phyloP scores from a whole-genome alignment of 1,140 invertebrate genomes.

The Drosophila gunungcola region DNA sequence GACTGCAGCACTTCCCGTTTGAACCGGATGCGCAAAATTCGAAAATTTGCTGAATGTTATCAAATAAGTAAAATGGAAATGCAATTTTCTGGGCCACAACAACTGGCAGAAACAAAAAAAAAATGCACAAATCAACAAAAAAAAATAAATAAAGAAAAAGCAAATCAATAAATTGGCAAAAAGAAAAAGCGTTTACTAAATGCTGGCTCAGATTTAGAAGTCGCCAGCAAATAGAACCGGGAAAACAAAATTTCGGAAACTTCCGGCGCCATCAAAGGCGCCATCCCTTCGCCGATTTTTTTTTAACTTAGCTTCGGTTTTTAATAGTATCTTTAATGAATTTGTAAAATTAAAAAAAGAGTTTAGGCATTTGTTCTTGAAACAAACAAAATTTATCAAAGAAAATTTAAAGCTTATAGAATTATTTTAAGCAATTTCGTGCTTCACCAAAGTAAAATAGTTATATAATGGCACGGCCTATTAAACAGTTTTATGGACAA shows the following conservation, averaged over 20 bases:
- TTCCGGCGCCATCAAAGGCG: slow-evolving; percentile 55
- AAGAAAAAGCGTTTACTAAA: slow-evolving; percentile 36
- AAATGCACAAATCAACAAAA: slow-evolving; percentile 24
- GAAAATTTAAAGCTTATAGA: no score
- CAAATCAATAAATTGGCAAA: slow-evolving; percentile 25
- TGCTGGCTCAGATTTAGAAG: slow-evolving; percentile 58
- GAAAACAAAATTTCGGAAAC: slow-evolving; percentile 17
- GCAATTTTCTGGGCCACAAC: slow-evolving; percentile 55
- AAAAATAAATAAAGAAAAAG: slow-evolving; percentile 17
- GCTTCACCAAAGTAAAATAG: no score
- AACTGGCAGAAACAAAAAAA: slow-evolving; percentile 9
- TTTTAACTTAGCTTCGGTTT: neutral
- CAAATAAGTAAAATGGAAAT: slow-evolving; percentile 53
- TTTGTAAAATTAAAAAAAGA: neutral
- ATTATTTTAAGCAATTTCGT: no score
- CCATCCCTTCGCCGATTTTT: slow-evolving; percentile 4
- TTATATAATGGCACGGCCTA: no score
- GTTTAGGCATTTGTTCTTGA: no score
- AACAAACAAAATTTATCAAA: neutral
- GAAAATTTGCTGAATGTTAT: slow-evolving; percentile 69
- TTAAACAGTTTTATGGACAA: no score
- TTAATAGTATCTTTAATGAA: no score
- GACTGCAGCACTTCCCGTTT: slow-evolving; percentile 33
- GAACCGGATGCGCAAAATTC: slow-evolving; percentile 55
- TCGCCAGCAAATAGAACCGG: slow-evolving; percentile 26